A percentile compares a stretch with the other conserved stretches of the same genome.
phyloP scores from a whole-genome alignment of 2,113 vertebrate species.

The Lamprotornis superbus region DNA sequence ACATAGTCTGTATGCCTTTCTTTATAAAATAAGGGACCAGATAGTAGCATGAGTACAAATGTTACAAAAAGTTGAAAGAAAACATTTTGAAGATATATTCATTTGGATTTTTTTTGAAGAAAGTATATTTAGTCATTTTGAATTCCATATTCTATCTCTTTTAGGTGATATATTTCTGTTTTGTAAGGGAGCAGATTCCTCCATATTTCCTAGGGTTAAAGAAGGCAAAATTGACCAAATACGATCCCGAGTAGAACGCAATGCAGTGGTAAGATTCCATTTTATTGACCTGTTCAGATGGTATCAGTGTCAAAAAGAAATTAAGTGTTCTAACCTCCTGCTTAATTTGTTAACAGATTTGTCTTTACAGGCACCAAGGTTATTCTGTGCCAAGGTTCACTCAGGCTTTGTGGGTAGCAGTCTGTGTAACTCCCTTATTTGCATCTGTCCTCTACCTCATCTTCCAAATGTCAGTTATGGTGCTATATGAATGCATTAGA shows the following conservation, averaged over 20 bases:
- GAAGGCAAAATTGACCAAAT: constrained; percentile 94
- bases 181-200: constrained; percentile 97
- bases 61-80: not conserved
- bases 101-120: not conserved
- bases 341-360: not conserved
- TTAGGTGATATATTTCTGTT: constrained; percentile 91
- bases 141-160: not conserved
- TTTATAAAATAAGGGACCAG: not conserved
- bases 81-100: not conserved
- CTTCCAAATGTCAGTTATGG: not conserved
- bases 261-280: constrained; percentile 88
- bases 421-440: not conserved
- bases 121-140: not conserved
- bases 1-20: not conserved
- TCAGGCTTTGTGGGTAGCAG: not conserved
- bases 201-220: constrained; percentile 91
- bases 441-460: not conserved
- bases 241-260: constrained; percentile 88
- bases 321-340: not conserved
- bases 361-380: not conserved
- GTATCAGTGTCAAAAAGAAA: not conserved
- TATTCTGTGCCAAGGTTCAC: not conserved
- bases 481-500: not conserved
- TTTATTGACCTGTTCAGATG: not conserved
- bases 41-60: not conserved